phyloP scores from a whole-genome alignment of 2,113 vertebrate species.

The Nerophis lumbriciformis region DNA sequence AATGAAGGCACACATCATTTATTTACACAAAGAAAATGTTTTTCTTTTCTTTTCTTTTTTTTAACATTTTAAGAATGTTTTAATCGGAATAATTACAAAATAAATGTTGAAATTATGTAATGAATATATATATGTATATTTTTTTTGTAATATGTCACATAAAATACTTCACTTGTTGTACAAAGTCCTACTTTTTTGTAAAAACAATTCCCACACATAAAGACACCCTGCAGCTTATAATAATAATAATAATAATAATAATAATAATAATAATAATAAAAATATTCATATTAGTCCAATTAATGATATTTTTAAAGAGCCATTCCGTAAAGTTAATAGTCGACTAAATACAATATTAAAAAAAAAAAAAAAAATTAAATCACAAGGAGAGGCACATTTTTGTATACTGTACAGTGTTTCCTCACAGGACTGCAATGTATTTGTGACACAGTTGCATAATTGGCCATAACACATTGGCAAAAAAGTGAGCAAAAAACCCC shows the following conservation, averaged over 20 bases:
- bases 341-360: constrained; percentile 29
- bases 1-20: constrained; percentile 63
- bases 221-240: constrained; percentile 8
- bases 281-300: not conserved
- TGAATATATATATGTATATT: too few relatives aligned
- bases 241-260: too few relatives aligned
- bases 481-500: too few relatives aligned
- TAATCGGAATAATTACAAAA: not conserved
- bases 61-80: constrained; percentile 10
- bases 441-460: too few relatives aligned
- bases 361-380: constrained; percentile 7
- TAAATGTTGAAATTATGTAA: too few relatives aligned
- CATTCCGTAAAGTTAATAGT: constrained; percentile 25
- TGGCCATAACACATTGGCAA: too few relatives aligned
- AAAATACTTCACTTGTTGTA: not conserved
- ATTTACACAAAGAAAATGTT: constrained; percentile 35
- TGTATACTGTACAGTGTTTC: constrained; percentile 5
- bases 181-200: not conserved
- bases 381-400: constrained; percentile 51
- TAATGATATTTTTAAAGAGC: constrained; percentile 22
- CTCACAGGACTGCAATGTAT: too few relatives aligned
- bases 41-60: constrained; percentile 13
- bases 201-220: not conserved
- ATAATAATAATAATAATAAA: too few relatives aligned
- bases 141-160: too few relatives aligned